phyloP scores from a whole-genome alignment of 2,888 invertebrate genomes.

The Geotrupes spiniger region DNA sequence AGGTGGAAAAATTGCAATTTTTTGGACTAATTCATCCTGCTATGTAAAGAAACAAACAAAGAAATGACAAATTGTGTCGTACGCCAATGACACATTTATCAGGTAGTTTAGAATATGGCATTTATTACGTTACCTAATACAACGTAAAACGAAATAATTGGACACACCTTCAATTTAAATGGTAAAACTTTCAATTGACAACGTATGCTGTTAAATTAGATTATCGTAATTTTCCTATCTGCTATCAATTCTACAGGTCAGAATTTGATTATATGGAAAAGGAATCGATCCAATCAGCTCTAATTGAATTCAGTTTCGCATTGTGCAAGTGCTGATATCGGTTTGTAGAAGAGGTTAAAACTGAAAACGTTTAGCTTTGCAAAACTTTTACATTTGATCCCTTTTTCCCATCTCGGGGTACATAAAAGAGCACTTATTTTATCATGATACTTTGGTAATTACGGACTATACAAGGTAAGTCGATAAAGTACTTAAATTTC shows the following conservation, averaged over 20 bases:
- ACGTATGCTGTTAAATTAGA: conserved; percentile 13
- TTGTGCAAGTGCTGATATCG: conserved; percentile 25
- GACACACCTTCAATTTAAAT: too few species aligned
- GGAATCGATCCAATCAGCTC: conserved; percentile 22
- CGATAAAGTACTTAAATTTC: too few species aligned
- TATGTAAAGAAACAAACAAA: not conserved
- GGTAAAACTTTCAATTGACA: too few species aligned
- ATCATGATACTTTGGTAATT: too few species aligned
- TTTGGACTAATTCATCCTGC: conserved; percentile 16
- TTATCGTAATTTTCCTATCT: conserved; percentile 18
- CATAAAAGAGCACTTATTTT: too few species aligned
- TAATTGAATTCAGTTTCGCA: conserved; percentile 24
- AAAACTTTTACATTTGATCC: conserved; percentile 13
- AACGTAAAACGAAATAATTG: too few species aligned
- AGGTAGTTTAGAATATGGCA: too few species aligned
- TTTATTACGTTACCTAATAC: too few species aligned
- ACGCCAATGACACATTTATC: too few species aligned
- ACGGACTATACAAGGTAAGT: too few species aligned
- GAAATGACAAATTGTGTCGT: not conserved
- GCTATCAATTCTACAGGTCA: conserved; percentile 22
- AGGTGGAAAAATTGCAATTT: conserved; percentile 22
- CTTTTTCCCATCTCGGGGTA: not conserved
- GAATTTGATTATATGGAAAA: conserved; percentile 24
- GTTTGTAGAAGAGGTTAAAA: conserved; percentile 26
- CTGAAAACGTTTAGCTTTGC: conserved; percentile 10